These are phyloP conservation scores for Lonchura striata DNA, from an alignment of 2,113 vertebrate species.

Conservation along the genomic window DNA sequence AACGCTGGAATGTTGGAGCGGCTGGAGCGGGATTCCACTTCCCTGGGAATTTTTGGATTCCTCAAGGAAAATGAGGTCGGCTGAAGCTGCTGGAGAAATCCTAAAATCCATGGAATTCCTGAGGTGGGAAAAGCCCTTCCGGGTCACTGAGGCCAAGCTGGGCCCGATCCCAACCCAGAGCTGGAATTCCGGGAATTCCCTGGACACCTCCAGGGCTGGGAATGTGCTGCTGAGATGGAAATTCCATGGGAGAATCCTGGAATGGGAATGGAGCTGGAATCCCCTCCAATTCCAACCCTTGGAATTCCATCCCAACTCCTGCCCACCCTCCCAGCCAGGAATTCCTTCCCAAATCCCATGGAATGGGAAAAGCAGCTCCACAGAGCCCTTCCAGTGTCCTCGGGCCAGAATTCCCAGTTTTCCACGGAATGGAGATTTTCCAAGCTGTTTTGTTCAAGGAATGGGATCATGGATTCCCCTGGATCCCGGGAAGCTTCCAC, in stretches of 20 bases:
- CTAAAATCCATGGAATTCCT: background rate
- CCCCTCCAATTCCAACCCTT: background rate
- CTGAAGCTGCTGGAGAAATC: background rate
- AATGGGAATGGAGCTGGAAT: background rate
- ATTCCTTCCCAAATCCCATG: background rate
- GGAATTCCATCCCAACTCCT: background rate
- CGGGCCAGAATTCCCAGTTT: background rate
- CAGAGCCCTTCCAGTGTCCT: rapidly evolving
- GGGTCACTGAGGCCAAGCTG: background rate
- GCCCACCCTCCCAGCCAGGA: background rate
- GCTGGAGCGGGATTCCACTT: no score
- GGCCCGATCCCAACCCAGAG: background rate
- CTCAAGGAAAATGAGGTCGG: rapidly evolving
- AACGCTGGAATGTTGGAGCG: background rate
- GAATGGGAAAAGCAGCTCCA: background rate
- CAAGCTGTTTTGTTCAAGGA: background rate
- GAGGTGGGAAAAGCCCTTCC: background rate
- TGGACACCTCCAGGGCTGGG: background rate
- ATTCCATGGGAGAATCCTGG: background rate
- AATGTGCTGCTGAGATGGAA: background rate
- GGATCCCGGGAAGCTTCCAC: background rate
- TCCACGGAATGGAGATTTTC: background rate
- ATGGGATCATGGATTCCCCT: background rate
- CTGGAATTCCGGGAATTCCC: background rate
- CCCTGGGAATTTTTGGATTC: background rate